Conservation (phyloP, 2,797 vertebrate species). For the Peromyscus aztecus region DNA sequence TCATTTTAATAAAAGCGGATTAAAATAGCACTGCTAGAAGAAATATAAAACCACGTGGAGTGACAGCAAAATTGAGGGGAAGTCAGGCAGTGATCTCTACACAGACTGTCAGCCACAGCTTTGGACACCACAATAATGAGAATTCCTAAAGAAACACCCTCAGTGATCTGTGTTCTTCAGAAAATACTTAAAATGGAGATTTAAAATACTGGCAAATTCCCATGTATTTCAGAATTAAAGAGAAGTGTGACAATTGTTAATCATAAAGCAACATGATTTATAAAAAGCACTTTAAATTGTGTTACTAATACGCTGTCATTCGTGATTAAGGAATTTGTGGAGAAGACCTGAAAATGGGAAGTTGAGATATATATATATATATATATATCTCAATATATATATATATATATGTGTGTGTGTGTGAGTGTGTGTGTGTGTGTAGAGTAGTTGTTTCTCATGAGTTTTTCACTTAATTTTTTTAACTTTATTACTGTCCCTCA, state of each 20-base stretch:
- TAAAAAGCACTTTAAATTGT: neutral
- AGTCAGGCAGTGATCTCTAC: neutral
- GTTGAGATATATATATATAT: neutral
- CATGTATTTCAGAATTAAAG: constrained; percentile 11
- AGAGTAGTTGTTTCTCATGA: neutral
- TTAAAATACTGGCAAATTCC: constrained; percentile 19
- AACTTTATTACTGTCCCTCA: neutral
- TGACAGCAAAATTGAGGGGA: neutral
- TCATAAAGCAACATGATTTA: neutral
- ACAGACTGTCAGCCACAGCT: neutral
- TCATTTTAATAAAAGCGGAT: constrained; percentile 52
- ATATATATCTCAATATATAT: no score
- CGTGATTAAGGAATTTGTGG: neutral
- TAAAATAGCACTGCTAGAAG: neutral
- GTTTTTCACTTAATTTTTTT: constrained; percentile 21
- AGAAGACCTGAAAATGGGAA: neutral
- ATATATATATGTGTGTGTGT: no score
- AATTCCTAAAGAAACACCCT: neutral
- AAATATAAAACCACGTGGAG: neutral
- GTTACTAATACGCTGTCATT: neutral
- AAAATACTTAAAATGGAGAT: neutral
- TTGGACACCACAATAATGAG: neutral
- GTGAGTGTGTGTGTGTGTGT: no score
- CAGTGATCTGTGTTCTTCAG: neutral
- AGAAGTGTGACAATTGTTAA: neutral